Evolutionary conservation across 2,113 vertebrate species (phyloP).

Genomic region (Leptobrachium ailaonicum): DNA sequence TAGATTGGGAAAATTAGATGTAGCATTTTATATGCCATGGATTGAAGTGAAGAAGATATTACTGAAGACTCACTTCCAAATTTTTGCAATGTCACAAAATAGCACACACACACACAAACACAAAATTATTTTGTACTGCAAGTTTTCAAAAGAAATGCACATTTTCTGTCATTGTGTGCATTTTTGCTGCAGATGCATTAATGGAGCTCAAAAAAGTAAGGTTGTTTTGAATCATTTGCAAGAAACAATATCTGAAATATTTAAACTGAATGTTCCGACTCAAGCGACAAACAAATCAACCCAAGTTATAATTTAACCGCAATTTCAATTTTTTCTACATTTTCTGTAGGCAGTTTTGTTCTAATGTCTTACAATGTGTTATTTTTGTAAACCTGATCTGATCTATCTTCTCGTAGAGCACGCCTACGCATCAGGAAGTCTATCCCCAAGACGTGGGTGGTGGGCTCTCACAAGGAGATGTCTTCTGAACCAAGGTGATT

Average conservation of each 20-base stretch:
- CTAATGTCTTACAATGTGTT: background rate
- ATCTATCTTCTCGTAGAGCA: conserved; percentile 49
- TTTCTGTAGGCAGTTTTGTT: background rate
- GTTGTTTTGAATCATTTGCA: background rate
- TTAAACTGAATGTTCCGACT: too few species aligned
- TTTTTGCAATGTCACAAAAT: too few species aligned
- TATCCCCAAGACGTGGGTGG: conserved; percentile 70
- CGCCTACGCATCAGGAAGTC: conserved; percentile 73
- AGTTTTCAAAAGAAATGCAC: too few species aligned
- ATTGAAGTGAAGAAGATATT: too few species aligned
- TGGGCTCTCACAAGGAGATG: conserved; percentile 60
- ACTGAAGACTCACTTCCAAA: too few species aligned
- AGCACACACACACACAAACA: too few species aligned
- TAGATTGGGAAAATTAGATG: too few species aligned
- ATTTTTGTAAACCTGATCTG: background rate
- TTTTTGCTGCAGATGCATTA: too few species aligned
- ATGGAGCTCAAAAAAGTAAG: too few species aligned
- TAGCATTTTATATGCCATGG: too few species aligned
- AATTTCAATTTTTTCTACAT: background rate
- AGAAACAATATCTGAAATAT: background rate
- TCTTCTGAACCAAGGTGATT: conserved; percentile 62
- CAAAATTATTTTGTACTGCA: too few species aligned
- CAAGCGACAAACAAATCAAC: background rate
- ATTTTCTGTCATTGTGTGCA: too few species aligned
- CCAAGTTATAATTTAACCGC: background rate